These are phyloP conservation scores for Kuschelorhynchus macadamiae DNA, from an alignment of 2,888 invertebrate genomes.

Conservation along the genomic window DNA sequence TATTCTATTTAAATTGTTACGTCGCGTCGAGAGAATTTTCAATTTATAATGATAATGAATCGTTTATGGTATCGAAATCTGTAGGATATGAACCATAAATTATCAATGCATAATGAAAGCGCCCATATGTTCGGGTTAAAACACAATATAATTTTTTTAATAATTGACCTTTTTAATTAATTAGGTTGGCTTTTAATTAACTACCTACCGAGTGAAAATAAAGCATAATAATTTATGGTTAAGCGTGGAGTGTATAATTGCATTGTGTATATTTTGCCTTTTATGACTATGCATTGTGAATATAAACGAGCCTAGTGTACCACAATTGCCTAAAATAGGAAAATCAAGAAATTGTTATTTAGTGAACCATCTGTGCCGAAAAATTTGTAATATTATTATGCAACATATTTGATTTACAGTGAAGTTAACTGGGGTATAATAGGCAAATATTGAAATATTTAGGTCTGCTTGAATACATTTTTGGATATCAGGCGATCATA, in stretches of 20 bases:
- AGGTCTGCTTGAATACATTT: too few species aligned
- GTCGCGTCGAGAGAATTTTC: slow-evolving; percentile 23
- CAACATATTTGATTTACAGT: neutral
- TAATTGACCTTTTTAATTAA: slow-evolving; percentile 41
- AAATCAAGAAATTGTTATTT: neutral
- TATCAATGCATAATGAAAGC: slow-evolving; percentile 28
- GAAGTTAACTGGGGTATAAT: too few species aligned
- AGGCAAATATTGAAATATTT: too few species aligned
- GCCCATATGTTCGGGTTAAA: slow-evolving; percentile 22
- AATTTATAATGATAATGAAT: slow-evolving; percentile 31
- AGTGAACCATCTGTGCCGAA: neutral
- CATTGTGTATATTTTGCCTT: slow-evolving; percentile 12
- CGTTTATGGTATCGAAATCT: slow-evolving; percentile 27
- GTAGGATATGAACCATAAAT: slow-evolving; percentile 17
- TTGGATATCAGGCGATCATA: too few species aligned
- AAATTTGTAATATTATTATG: neutral
- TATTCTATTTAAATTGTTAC: slow-evolving; percentile 27
- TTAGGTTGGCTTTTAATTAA: slow-evolving; percentile 38
- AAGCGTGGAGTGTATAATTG: slow-evolving; percentile 6
- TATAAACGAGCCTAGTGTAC: neutral
- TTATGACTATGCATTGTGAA: slow-evolving; percentile 7
- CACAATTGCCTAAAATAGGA: neutral
- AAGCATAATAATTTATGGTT: slow-evolving; percentile 20
- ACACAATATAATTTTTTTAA: slow-evolving; percentile 21
- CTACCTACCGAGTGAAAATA: slow-evolving; percentile 27